Evolutionary conservation across 2,888 invertebrate species (phyloP), one percentile per base, ranked within the genome.

Genomic region (Diaprepes abbreviatus): DNA sequence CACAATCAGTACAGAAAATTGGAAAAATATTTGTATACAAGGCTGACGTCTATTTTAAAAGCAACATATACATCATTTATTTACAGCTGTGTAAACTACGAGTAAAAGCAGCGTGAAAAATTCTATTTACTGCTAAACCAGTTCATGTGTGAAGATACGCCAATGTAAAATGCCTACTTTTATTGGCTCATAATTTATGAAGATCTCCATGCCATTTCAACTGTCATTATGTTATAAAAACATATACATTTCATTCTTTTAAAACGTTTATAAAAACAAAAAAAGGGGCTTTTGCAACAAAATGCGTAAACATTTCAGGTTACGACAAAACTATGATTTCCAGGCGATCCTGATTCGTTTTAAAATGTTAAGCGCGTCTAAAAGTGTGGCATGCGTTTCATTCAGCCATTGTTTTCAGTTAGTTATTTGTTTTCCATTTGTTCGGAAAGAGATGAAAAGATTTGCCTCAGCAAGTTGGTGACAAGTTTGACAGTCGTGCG

Each of bases 341-440:
- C 63, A 62, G 68, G 55, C 62, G 5, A 40, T 57, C 57, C 21
- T 52, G 62, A 52, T 28, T 38, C 24, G 62, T 36, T 52, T 45
- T 45, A 55, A 38, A 48, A 19, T 19, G 28, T 33, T 17, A 10
- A 59, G 24, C 67, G 63, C 69, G 64, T 58, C 63, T 36, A 64
- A 69, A 70, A 58, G 52, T 40, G 70, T 59, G 40, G 40, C 43
- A 64, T 33, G 64, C 68, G 70, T 64, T 40, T 70, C 55, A 48
- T 65, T 43, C 10, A 35, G 31, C 65, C 59, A 70, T 70, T 70
- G 58, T 70, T 65, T 54, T 43, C 54, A 21, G 62, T 69, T 48
- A 40, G 64, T 63, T 35, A 68, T 68, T 68, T 69, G 69, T 69
- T 69, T 69, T 58, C 12, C 43, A 50, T 58, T 69, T 57, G 69